Conservation (phyloP, 2,797 vertebrate species). For the Mus caroli region DNA sequence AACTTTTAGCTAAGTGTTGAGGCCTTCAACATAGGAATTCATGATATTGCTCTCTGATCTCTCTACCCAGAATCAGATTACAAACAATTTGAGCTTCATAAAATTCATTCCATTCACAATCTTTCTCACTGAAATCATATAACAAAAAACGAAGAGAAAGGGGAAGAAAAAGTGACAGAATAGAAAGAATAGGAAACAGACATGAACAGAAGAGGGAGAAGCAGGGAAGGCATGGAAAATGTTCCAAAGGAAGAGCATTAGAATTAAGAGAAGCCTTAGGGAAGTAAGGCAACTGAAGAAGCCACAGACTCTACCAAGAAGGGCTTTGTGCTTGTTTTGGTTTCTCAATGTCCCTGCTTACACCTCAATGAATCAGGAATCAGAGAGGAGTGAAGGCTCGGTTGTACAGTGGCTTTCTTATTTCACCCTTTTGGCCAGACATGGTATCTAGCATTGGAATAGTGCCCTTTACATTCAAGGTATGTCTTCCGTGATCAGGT, state of each 20-base stretch:
- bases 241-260: too few species aligned
- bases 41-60: not conserved
- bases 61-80: not conserved
- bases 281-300: not conserved
- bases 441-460: too few species aligned
- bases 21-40: not conserved
- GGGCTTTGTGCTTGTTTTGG: rapidly evolving
- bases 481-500: not conserved
- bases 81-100: not conserved
- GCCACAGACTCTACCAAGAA: not conserved
- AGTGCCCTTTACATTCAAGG: not conserved
- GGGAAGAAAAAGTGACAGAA: not conserved
- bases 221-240: not conserved
- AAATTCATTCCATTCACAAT: not conserved
- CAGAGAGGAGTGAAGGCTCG: not conserved
- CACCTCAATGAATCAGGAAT: not conserved
- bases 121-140: not conserved
- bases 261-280: not conserved
- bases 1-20: too few species aligned
- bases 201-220: not conserved
- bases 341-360: not conserved
- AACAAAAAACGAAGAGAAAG: not conserved
- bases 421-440: not conserved
- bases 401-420: not conserved
- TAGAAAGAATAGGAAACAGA: not conserved